phyloP scores from a whole-genome alignment of 2,113 vertebrate genomes.

The Chloropsis cyanopogon region DNA sequence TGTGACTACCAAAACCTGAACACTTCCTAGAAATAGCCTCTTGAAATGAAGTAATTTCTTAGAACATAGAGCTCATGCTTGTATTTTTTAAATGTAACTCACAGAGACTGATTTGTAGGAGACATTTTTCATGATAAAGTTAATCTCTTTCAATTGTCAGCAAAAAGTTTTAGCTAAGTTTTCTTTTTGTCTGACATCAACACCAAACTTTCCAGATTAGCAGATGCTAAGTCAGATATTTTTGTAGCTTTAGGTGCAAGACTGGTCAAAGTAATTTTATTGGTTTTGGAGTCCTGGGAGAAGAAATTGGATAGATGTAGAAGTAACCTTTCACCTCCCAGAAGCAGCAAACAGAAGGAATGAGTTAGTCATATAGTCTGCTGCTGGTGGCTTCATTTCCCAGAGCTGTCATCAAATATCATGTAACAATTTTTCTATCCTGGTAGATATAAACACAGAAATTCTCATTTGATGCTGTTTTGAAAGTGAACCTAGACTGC shows the following conservation, averaged over 20 bases:
- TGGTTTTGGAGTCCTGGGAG: conserved; percentile 54
- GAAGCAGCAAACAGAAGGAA: conserved; percentile 69
- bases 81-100: background rate
- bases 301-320: conserved; percentile 56
- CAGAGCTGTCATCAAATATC: conserved; percentile 71
- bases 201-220: conserved; percentile 9
- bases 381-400: conserved; percentile 49
- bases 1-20: background rate
- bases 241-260: conserved; percentile 7
- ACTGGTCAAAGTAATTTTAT: conserved; percentile 42
- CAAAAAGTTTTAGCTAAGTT: background rate
- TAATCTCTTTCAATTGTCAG: conserved; percentile 19
- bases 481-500: conserved; percentile 36
- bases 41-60: background rate
- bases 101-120: background rate
- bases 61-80: background rate
- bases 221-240: conserved; percentile 26
- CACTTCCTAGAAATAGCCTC: background rate
- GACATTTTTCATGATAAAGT: background rate
- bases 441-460: conserved; percentile 59
- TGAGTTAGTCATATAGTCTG: conserved; percentile 62
- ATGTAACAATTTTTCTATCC: conserved; percentile 61
- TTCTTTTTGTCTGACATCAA: background rate
- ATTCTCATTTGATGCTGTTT: conserved; percentile 56
- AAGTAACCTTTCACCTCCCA: conserved; percentile 66